Evolutionary conservation across 2,113 vertebrate genomes (phyloP).

Genomic region (Henicopernis longicauda): DNA sequence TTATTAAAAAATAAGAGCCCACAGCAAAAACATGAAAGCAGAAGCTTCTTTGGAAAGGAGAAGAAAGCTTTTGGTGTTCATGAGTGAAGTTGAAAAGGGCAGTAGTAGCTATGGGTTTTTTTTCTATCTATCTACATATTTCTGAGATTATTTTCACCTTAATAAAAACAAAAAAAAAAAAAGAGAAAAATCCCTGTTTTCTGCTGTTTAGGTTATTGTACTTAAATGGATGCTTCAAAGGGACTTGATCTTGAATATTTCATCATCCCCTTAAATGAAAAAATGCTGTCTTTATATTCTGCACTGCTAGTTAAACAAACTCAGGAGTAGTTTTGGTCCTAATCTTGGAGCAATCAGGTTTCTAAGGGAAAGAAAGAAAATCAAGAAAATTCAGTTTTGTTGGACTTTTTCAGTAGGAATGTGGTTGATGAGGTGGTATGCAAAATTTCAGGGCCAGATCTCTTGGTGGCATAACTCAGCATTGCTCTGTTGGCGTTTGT

Average conservation of each 20-base stretch:
- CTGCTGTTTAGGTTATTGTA: neutral
- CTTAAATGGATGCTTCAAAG: neutral
- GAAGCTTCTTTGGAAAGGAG: neutral
- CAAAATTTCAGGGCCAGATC: neutral
- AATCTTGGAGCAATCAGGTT: neutral
- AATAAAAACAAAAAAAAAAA: neutral
- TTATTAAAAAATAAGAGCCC: constrained; percentile 25
- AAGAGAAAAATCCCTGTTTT: neutral
- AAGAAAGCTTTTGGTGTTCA: neutral
- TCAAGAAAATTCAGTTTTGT: rapidly evolving
- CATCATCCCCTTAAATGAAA: neutral
- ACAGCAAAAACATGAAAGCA: neutral
- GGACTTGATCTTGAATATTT: neutral
- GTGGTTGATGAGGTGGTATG: neutral
- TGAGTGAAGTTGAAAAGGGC: neutral
- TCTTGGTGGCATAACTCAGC: neutral
- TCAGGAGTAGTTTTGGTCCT: neutral
- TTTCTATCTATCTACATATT: neutral
- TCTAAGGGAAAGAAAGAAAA: neutral
- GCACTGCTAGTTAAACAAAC: neutral
- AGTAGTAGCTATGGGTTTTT: neutral
- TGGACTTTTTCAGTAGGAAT: neutral
- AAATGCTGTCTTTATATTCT: neutral
- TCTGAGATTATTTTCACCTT: neutral
- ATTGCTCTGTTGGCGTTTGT: neutral